Evolutionary conservation across 2,888 invertebrate genomes (phyloP), one percentile per base, ranked within the genome.

Genomic region (Drosophila recens): DNA sequence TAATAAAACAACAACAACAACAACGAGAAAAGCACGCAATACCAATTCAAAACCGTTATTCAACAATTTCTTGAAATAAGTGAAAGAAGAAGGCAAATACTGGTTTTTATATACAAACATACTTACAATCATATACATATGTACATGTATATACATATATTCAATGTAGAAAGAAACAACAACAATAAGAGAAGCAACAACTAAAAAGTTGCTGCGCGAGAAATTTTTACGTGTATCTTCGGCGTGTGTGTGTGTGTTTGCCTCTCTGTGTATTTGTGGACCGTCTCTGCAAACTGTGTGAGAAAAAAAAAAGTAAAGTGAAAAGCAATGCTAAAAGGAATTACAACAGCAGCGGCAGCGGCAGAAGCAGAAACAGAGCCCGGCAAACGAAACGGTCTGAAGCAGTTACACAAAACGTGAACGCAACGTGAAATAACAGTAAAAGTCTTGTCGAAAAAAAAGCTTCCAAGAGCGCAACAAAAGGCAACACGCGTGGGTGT

Each of bases 21-120:
- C 68, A 72, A 72, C 53, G 58, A 62, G 52, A 62, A 68, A 72
- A 67, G 64, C 79, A 67, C 73, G 66, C 70, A 84, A 81, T 77
- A 72, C 72, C 75, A 64, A 86, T 76, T 78, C 70, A 53, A 85
- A 86, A 85, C 88, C 80, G 77, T 86, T 88, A 82, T 86, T 86
- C 75, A 82, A 84, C 87, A 87, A 78, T 85, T 84, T 84, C 75
- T 76, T 85, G 75, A 76, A 82, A 80, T 75, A 82, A 87, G 80
- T 85, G 84, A 87, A 85, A 87, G 87, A 80, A 81, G 82, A 86
- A 80, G 80, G 81, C 69, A 81, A 85, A 80, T 87, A 87, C 86
- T 85, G 88, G 86, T 85, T 85, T 87, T 76, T 62, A 64, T 63
- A 67, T 48, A 72, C 43, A 70, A 15, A 66, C 43, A 70, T 20